Evolutionary conservation across 2,888 invertebrate species (phyloP).

Genomic region (Fragum whitleyi): DNA sequence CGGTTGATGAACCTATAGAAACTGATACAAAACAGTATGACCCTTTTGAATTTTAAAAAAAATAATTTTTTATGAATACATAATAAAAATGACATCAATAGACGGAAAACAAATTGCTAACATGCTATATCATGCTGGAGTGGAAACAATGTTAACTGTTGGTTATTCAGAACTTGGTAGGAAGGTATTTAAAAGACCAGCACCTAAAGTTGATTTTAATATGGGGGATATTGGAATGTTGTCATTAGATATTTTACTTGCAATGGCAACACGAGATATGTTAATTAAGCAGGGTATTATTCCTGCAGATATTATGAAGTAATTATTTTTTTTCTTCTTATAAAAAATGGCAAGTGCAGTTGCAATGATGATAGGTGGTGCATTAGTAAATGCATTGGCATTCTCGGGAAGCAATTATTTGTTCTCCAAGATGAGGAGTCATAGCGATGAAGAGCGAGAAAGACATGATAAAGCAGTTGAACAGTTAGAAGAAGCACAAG

Average conservation of each 20-base stretch:
- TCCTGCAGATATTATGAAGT: slow-evolving; percentile 54
- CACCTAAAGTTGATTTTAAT: slow-evolving; percentile 46
- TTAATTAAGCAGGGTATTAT: slow-evolving; percentile 50
- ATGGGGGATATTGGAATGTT: slow-evolving; percentile 42
- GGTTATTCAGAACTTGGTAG: slow-evolving; percentile 41
- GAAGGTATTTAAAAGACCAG: slow-evolving; percentile 38
- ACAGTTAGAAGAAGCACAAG: slow-evolving; percentile 43
- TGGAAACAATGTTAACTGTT: slow-evolving; percentile 45
- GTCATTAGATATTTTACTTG: slow-evolving; percentile 34
- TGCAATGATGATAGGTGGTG: slow-evolving; percentile 48
- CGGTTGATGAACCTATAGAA: not conserved
- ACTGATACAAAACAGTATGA: slow-evolving; percentile 36
- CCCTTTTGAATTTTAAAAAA: slow-evolving; percentile 39
- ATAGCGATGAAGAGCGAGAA: slow-evolving; percentile 40
- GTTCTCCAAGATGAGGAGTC: slow-evolving; percentile 31
- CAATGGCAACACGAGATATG: slow-evolving; percentile 46
- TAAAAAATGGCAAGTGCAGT: slow-evolving; percentile 54
- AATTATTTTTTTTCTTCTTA: slow-evolving; percentile 16
- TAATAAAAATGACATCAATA: slow-evolving; percentile 16
- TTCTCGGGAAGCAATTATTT: slow-evolving; percentile 36
- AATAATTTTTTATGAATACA: slow-evolving; percentile 3
- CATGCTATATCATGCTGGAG: slow-evolving; percentile 40
- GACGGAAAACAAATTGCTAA: slow-evolving; percentile 46
- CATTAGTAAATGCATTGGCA: slow-evolving; percentile 47
- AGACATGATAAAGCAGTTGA: slow-evolving; percentile 53